These are phyloP conservation scores for Pristionchus maxplancki DNA, from an alignment of 2,888 invertebrate species.

Conservation along the genomic window DNA sequence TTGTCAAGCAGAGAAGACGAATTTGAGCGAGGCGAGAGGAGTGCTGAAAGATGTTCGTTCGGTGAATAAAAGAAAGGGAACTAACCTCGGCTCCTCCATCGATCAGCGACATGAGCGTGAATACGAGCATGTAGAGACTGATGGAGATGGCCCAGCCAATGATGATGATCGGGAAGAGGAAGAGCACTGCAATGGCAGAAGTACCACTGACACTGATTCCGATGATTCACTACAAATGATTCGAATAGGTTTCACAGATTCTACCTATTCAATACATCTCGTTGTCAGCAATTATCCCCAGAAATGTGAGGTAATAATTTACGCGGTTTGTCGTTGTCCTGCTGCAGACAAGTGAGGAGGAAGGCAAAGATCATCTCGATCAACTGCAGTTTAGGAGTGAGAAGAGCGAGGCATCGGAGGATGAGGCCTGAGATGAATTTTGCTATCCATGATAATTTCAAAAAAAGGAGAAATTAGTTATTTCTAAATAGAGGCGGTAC, in stretches of 20 bases:
- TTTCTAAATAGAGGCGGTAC: too few species aligned
- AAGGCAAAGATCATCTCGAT: constrained; percentile 33
- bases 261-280: background rate
- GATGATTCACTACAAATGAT: too few species aligned
- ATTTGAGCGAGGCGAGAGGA: background rate
- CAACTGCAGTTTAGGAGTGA: constrained; percentile 25
- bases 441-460: too few species aligned
- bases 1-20: background rate
- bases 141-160: background rate
- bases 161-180: background rate
- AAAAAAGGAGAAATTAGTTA: too few species aligned
- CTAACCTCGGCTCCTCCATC: background rate
- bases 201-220: too few species aligned
- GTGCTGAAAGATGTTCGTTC: background rate
- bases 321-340: constrained; percentile 13
- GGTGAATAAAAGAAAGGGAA: background rate
- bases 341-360: constrained; percentile 31
- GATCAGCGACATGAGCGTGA: constrained; percentile 4
- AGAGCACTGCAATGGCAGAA: background rate
- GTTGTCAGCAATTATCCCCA: background rate
- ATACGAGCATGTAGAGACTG: constrained; percentile 24
- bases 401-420: background rate
- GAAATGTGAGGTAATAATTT: too few species aligned
- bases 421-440: background rate
- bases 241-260: background rate